These are phyloP conservation scores for Cyaniris semiargus DNA, from an alignment of 2,888 invertebrate genomes.

Conservation along the genomic window DNA sequence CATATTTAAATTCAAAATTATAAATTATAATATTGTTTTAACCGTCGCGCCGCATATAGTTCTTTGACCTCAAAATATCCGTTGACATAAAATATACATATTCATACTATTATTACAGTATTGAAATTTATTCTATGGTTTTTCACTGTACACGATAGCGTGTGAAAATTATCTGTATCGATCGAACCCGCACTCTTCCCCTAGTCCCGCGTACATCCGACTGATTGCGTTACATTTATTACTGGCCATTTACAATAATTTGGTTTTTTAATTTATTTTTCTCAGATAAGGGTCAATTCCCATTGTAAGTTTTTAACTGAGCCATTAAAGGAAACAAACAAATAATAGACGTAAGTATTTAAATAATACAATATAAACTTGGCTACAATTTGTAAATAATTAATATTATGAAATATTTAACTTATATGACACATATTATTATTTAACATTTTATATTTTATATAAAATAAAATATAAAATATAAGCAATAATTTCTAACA, in stretches of 20 bases:
- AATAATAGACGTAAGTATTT: background rate
- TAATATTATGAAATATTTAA: no score
- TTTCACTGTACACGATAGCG: conserved; percentile 32
- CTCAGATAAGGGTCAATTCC: background rate
- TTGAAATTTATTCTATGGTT: conserved; percentile 7
- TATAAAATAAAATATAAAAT: no score
- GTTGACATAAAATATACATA: conserved; percentile 16
- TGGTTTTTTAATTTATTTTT: background rate
- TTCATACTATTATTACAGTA: conserved; percentile 5
- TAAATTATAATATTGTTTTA: background rate
- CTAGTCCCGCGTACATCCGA: conserved; percentile 40
- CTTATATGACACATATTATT: no score
- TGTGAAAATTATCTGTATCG: conserved; percentile 58
- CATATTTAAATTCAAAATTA: background rate
- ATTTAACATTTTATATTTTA: no score
- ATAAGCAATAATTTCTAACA: background rate
- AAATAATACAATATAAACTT: no score
- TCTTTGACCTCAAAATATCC: background rate
- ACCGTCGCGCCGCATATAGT: conserved; percentile 2
- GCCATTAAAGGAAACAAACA: background rate
- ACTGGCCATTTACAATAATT: background rate
- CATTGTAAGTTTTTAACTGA: background rate
- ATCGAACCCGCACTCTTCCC: conserved; percentile 61
- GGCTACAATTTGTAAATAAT: no score
- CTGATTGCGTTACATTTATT: conserved; percentile 25